phyloP scores from a whole-genome alignment of 2,888 invertebrate species.

The Dastarcus helophoroides region DNA sequence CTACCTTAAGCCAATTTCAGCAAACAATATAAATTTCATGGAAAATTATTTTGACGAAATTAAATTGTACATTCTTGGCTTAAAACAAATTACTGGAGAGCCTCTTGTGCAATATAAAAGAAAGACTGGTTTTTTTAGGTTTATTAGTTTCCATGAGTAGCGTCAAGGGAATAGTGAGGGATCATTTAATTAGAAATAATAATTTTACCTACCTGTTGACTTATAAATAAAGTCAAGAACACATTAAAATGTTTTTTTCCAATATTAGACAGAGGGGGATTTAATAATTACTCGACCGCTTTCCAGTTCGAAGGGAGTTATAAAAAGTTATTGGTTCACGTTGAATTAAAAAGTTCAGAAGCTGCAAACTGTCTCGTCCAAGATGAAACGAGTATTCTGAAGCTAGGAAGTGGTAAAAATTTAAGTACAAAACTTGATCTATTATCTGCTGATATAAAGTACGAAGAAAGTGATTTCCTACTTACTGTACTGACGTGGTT shows the following conservation, averaged over 20 bases:
- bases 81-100: slow-evolving; percentile 14
- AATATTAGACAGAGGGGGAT: slow-evolving; percentile 11
- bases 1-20: slow-evolving; percentile 1
- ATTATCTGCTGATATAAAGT: too few relatives aligned
- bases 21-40: slow-evolving; percentile 1
- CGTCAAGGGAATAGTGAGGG: slow-evolving; percentile 1
- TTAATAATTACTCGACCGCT: slow-evolving; percentile 16
- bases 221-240: slow-evolving; percentile 18
- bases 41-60: neutral
- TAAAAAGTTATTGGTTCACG: slow-evolving; percentile 16
- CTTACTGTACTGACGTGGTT: too few relatives aligned
- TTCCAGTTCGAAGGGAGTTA: slow-evolving; percentile 15
- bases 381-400: slow-evolving; percentile 5
- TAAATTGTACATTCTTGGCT: slow-evolving; percentile 3
- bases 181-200: slow-evolving; percentile 2
- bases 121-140: slow-evolving; percentile 9
- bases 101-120: too few relatives aligned
- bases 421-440: too few relatives aligned
- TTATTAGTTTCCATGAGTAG: slow-evolving; percentile 5
- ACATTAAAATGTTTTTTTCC: slow-evolving; percentile 9
- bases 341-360: slow-evolving; percentile 4
- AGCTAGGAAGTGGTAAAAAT: too few relatives aligned
- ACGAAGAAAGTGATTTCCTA: too few relatives aligned
- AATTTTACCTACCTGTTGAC: slow-evolving; percentile 7
- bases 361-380: slow-evolving; percentile 7